A percentile compares a stretch with the other conserved stretches of the same genome.
Conservation (phyloP, 1,140 invertebrate genomes). For the Ylistrum balloti region DNA sequence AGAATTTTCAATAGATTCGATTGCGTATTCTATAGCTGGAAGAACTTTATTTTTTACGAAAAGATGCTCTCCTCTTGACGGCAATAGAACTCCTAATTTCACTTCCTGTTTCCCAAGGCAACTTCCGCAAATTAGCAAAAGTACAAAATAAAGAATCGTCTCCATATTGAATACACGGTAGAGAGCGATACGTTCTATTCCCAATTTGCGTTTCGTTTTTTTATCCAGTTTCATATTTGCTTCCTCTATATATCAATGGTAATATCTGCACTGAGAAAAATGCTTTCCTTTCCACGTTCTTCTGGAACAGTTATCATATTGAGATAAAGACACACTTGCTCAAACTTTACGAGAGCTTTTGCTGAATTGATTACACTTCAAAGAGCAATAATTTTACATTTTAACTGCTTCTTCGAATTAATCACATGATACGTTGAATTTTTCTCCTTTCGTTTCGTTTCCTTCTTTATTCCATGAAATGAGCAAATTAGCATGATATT, state of each 20-base stretch:
- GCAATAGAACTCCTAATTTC: slow-evolving; percentile 72
- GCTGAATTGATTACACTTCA: not conserved
- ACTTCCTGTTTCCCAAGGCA: slow-evolving; percentile 44
- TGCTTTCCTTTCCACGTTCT: not conserved
- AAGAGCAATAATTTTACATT: not conserved
- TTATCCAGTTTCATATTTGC: slow-evolving; percentile 7
- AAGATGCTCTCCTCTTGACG: slow-evolving; percentile 55
- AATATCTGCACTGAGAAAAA: not conserved
- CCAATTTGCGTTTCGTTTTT: not conserved
- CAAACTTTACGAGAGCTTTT: not conserved
- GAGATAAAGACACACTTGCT: not conserved
- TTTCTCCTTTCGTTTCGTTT: not conserved
- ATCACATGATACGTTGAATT: not conserved
- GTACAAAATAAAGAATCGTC: not conserved
- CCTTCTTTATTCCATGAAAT: not conserved
- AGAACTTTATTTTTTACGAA: slow-evolving; percentile 67
- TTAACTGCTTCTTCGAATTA: not conserved
- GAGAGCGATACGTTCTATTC: not conserved
- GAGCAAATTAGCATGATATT: not conserved
- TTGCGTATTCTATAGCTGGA: slow-evolving; percentile 75
- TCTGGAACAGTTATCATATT: not conserved
- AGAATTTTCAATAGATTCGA: slow-evolving; percentile 62
- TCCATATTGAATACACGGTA: not conserved
- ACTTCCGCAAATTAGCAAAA: slow-evolving; percentile 1
- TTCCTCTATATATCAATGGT: not conserved